Evolutionary conservation across 1,140 invertebrate genomes (phyloP).

Genomic region (Euborellia annulipes): DNA sequence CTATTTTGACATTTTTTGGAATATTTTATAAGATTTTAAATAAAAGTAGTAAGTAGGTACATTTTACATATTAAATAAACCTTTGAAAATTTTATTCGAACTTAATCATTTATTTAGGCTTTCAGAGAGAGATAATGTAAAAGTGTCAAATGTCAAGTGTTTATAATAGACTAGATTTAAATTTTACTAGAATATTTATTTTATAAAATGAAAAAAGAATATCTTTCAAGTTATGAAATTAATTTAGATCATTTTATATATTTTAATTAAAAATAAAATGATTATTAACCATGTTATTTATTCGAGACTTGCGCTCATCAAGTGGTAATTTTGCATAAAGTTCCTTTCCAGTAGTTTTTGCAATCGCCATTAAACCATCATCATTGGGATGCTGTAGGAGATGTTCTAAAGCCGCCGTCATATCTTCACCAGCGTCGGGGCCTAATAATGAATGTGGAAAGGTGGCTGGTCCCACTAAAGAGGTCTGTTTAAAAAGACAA

Average conservation of each 20-base stretch:
- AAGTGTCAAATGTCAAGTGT: too few species aligned
- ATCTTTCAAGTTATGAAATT: background rate
- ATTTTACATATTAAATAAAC: too few species aligned
- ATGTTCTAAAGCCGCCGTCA: constrained; percentile 25
- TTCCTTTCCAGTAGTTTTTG: constrained; percentile 59
- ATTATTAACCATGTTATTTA: constrained; percentile 47
- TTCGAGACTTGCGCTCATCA: constrained; percentile 42
- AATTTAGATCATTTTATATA: too few species aligned
- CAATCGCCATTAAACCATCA: constrained; percentile 59
- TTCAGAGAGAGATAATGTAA: too few species aligned
- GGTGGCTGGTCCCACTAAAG: constrained; percentile 20
- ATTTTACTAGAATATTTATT: constrained; percentile 1
- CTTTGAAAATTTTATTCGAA: too few species aligned
- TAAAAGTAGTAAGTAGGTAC: too few species aligned
- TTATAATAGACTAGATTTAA: background rate
- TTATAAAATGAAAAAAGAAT: background rate
- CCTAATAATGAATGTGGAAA: constrained; percentile 15
- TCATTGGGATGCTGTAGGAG: constrained; percentile 32
- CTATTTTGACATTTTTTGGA: too few species aligned
- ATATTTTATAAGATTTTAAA: too few species aligned
- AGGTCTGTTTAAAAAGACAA: constrained; percentile 16
- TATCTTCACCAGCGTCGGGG: constrained; percentile 19
- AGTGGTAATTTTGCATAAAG: constrained; percentile 46
- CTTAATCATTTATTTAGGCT: too few species aligned
- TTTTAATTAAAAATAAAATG: background rate